These are phyloP conservation scores for Pinctada fucata DNA, from an alignment of 2,888 invertebrate species.

Conservation along the genomic window DNA sequence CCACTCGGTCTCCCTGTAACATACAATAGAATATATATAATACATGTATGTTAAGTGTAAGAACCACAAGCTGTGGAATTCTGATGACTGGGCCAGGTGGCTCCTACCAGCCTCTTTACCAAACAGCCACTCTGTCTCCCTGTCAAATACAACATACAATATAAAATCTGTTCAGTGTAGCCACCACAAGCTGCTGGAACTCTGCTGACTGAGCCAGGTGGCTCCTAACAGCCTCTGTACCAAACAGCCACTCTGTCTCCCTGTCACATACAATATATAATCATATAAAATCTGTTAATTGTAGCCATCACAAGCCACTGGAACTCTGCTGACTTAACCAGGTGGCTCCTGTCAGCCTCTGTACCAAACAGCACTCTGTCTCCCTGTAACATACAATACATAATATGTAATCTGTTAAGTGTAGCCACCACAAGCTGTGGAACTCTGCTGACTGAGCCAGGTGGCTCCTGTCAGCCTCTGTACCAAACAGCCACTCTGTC, in stretches of 20 bases:
- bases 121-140: constrained; percentile 92
- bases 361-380: constrained; percentile 93
- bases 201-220: constrained; percentile 87
- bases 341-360: constrained; percentile 87
- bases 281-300: constrained; percentile 85
- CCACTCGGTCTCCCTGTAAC: constrained; percentile 86
- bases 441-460: constrained; percentile 86
- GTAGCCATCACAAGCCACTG: constrained; percentile 90
- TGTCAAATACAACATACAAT: constrained; percentile 48
- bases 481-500: constrained; percentile 93
- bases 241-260: constrained; percentile 92
- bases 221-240: constrained; percentile 87
- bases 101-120: constrained; percentile 88
- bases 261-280: constrained; percentile 63
- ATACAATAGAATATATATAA: too few relatives aligned
- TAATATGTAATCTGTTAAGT: constrained; percentile 81
- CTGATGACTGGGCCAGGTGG: constrained; percentile 86
- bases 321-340: constrained; percentile 86
- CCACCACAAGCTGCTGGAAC: constrained; percentile 89
- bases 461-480: constrained; percentile 87
- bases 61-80: constrained; percentile 90
- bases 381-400: constrained; percentile 75
- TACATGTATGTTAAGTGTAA: constrained; percentile 80
- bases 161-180: constrained; percentile 83
- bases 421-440: constrained; percentile 90